These are phyloP conservation scores for Lasiurus borealis DNA, from an alignment of 2,113 vertebrate genomes.

Conservation along the genomic window DNA sequence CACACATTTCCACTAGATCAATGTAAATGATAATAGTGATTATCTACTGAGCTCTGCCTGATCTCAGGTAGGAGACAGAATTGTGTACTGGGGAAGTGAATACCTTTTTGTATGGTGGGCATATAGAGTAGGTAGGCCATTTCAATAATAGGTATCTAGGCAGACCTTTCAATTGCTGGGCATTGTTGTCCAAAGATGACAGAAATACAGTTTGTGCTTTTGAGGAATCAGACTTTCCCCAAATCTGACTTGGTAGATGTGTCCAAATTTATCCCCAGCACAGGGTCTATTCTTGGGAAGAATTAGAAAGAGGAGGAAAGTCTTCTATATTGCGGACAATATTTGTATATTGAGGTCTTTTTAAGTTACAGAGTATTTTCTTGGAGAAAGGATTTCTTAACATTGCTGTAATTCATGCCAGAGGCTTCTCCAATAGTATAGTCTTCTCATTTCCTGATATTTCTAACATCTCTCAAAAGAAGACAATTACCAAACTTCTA, in stretches of 20 bases:
- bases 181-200: background rate
- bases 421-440: background rate
- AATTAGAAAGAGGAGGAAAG: background rate
- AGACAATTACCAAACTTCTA: background rate
- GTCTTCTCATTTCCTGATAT: background rate
- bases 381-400: background rate
- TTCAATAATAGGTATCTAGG: background rate
- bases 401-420: background rate
- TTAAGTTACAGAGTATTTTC: slow-evolving; percentile 23
- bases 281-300: background rate
- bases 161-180: background rate
- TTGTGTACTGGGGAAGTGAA: background rate
- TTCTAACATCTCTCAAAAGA: background rate
- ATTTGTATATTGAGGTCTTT: background rate
- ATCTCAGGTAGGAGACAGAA: background rate
- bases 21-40: background rate
- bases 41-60: background rate
- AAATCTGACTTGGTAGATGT: background rate
- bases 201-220: background rate
- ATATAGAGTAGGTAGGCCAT: background rate
- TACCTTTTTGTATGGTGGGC: background rate
- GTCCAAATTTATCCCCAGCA: background rate
- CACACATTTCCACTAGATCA: background rate
- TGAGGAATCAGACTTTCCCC: background rate
- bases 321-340: background rate